These are phyloP conservation scores for Drosophila subsilvestris DNA, from an alignment of 2,888 invertebrate genomes.

Conservation along the genomic window DNA sequence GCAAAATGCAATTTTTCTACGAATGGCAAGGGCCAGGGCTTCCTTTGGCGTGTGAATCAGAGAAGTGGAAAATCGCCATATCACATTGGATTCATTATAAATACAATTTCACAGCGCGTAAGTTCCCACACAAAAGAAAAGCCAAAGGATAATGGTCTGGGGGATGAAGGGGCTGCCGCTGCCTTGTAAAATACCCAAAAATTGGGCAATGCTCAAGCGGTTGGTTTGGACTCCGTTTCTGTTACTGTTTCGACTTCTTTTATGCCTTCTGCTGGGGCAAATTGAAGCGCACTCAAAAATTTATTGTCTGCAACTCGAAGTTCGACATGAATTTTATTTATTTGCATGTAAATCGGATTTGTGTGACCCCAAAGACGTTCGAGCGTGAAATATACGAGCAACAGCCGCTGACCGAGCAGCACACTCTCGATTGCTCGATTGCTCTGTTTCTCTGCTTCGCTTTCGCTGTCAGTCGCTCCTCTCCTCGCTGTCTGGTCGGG, in stretches of 20 bases:
- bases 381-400: conserved; percentile 71
- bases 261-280: conserved; percentile 29
- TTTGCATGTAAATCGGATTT: conserved; percentile 82
- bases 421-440: conserved; percentile 10
- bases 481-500: not conserved
- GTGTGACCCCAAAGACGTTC: conserved; percentile 77
- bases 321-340: conserved; percentile 82
- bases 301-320: conserved; percentile 76
- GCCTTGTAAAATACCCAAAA: conserved; percentile 27
- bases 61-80: conserved; percentile 56
- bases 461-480: conserved; percentile 5
- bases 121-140: conserved; percentile 22
- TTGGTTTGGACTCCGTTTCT: conserved; percentile 32
- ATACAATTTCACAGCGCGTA: conserved; percentile 66
- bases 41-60: conserved; percentile 13
- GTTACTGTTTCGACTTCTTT: conserved; percentile 9
- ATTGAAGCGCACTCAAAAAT: conserved; percentile 76
- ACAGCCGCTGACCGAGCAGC: conserved; percentile 50
- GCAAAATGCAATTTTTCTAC: conserved; percentile 16
- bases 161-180: no score
- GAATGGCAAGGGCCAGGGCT: conserved; percentile 23
- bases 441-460: not conserved
- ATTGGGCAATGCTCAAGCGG: conserved; percentile 28
- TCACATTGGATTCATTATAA: conserved; percentile 69
- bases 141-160: conserved; percentile 1